Percentiles rank a stretch among this genome's conserved stretches.
Conservation (phyloP, 2,797 vertebrate species). For the Poeciliopsis turneri region DNA sequence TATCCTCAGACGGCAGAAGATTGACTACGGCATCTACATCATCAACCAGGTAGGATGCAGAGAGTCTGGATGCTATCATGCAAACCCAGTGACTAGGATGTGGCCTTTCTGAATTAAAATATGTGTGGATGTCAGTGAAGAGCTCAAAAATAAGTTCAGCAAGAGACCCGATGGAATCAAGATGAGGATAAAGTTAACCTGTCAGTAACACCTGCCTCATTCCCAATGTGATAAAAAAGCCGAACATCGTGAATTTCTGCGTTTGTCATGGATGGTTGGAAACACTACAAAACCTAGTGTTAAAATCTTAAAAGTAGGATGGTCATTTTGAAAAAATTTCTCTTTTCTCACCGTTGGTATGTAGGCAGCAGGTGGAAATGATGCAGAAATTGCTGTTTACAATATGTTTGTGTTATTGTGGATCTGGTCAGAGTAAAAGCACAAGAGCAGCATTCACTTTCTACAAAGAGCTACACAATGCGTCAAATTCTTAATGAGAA, state of each 20-base stretch:
- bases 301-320: not conserved
- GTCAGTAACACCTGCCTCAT: not conserved
- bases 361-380: not conserved
- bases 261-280: not conserved
- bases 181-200: not conserved
- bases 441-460: not conserved
- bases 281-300: not conserved
- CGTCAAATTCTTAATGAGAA: not conserved
- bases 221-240: not conserved
- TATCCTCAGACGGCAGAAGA: conserved; percentile 93
- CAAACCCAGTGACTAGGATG: not conserved
- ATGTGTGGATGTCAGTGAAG: not conserved
- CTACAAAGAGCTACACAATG: not conserved
- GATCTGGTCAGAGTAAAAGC: not conserved
- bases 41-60: conserved; percentile 90
- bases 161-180: not conserved
- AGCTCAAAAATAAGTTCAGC: not conserved
- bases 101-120: not conserved
- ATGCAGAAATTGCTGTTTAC: not conserved
- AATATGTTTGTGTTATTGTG: not conserved
- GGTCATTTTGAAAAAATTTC: not conserved
- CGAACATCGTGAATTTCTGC: not conserved
- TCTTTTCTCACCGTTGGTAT: not conserved
- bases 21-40: conserved; percentile 95
- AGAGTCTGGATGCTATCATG: not conserved